Evolutionary conservation across 2,888 invertebrate genomes (phyloP).

Genomic region (Andricus quercusramuli): DNA sequence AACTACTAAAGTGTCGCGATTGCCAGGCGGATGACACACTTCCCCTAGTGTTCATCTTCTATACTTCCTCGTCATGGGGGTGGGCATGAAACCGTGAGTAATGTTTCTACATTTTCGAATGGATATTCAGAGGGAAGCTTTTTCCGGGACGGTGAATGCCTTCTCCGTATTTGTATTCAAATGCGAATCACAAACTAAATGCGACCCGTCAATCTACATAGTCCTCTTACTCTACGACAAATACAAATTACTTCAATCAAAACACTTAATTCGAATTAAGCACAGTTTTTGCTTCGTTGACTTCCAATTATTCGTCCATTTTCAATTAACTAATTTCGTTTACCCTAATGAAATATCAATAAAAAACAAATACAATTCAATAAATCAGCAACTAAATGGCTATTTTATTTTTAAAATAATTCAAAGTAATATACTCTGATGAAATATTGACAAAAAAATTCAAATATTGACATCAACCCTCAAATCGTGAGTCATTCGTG

Average conservation of each 20-base stretch:
- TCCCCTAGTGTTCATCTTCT: constrained; percentile 47
- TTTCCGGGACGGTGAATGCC: constrained; percentile 56
- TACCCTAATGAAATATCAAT: not conserved
- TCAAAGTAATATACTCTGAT: no score
- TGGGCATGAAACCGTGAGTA: constrained; percentile 73
- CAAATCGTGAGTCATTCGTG: no score
- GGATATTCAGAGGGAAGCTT: constrained; percentile 54
- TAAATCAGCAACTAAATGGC: no score
- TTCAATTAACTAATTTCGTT: not conserved
- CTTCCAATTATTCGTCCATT: not conserved
- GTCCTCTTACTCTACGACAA: not conserved
- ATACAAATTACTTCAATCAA: not conserved
- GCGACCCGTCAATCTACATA: not conserved
- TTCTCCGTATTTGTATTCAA: constrained; percentile 40
- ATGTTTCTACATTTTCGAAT: constrained; percentile 71
- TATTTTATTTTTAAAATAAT: no score
- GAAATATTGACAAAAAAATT: no score
- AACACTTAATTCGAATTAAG: not conserved
- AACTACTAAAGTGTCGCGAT: constrained; percentile 56
- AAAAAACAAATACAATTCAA: no score
- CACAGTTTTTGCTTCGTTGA: not conserved
- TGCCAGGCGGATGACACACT: constrained; percentile 41
- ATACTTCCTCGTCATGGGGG: constrained; percentile 55
- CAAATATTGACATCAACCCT: no score
- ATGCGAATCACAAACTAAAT: constrained; percentile 15